These are phyloP conservation scores for Catharus ustulatus DNA, from an alignment of 2,797 vertebrate genomes.

Conservation along the genomic window DNA sequence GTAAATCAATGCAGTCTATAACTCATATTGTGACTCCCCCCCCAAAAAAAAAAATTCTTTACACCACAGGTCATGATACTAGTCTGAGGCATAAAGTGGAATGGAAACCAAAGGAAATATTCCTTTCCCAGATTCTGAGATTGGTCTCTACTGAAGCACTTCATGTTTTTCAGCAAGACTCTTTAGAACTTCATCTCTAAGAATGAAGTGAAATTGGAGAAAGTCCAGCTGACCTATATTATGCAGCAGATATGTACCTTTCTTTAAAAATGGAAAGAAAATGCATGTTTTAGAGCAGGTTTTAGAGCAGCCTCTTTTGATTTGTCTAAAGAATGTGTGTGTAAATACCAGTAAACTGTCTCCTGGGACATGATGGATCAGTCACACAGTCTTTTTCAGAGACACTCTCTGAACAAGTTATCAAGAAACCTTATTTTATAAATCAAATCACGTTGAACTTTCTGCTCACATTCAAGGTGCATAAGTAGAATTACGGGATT, in stretches of 20 bases:
- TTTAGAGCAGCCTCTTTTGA: neutral
- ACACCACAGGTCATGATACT: neutral
- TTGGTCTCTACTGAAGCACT: neutral
- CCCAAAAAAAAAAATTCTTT: neutral
- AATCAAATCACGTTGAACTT: neutral
- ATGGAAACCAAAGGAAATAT: neutral
- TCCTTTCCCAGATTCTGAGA: neutral
- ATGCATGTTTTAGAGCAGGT: neutral
- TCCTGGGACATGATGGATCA: neutral
- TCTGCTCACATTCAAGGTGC: neutral
- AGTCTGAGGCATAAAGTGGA: neutral
- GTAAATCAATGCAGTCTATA: neutral
- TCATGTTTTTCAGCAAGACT: neutral
- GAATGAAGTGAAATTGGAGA: neutral
- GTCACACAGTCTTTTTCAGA: neutral
- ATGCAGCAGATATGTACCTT: neutral
- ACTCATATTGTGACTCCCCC: neutral
- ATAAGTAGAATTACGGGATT: neutral
- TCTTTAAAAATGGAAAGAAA: neutral
- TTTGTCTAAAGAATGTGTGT: neutral
- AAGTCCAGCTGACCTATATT: neutral
- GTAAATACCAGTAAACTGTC: slow-evolving; percentile 22
- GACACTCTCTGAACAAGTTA: slow-evolving; percentile 20
- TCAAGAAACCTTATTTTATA: neutral
- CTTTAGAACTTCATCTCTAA: neutral